Evolutionary conservation across 1,140 invertebrate genomes (phyloP).

Genomic region (Hypothenemus hampei): DNA sequence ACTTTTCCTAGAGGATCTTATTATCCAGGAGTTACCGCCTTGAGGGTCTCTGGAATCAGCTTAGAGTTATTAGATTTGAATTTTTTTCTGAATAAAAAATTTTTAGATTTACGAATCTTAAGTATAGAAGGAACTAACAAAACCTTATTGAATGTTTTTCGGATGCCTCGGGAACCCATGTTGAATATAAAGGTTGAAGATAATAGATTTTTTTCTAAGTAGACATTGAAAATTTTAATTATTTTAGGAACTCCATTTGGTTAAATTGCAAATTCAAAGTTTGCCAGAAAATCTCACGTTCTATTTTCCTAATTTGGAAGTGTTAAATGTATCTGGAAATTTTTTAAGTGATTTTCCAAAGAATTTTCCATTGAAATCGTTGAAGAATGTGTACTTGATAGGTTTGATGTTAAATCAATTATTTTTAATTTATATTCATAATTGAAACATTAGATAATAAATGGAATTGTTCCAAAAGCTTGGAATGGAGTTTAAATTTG

Average conservation of each 20-base stretch:
- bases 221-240: constrained; percentile 1
- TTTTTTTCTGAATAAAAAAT: background rate
- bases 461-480: constrained; percentile 53
- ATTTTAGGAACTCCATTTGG: constrained; percentile 25
- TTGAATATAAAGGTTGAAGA: background rate
- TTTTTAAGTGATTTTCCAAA: constrained; percentile 17
- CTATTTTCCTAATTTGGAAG: constrained; percentile 26
- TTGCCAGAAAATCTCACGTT: constrained; percentile 21
- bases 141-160: background rate
- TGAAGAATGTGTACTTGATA: constrained; percentile 20
- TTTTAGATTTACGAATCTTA: constrained; percentile 6
- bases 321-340: constrained; percentile 25
- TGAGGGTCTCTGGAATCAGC: background rate
- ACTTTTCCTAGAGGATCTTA: constrained; percentile 1
- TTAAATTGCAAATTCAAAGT: constrained; percentile 14
- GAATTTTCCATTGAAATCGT: constrained; percentile 2
- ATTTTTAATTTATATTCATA: background rate
- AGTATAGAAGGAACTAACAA: constrained; percentile 9
- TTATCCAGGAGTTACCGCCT: background rate
- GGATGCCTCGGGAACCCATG: background rate
- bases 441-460: constrained; percentile 49
- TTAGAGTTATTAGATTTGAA: constrained; percentile 10
- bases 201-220: background rate
- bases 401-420: constrained; percentile 9
- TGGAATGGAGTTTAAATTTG: constrained; percentile 52